Evolutionary conservation across 2,797 vertebrate genomes (phyloP).

Genomic region (Kryptolebias ocellatus): DNA sequence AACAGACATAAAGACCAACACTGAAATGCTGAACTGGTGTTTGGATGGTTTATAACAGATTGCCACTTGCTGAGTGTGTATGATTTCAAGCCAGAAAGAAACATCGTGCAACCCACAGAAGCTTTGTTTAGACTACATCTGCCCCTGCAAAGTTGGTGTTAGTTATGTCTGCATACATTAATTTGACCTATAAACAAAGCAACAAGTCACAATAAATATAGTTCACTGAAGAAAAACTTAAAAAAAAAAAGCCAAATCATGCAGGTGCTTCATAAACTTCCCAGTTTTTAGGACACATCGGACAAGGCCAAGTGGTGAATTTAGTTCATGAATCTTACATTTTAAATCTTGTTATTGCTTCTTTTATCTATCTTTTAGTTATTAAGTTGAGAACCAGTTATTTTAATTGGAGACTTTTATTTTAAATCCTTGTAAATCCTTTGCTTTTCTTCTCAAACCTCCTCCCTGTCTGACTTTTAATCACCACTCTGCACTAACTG

Average conservation of each 20-base stretch:
- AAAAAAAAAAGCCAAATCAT: background rate
- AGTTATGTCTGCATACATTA: slow-evolving; percentile 24
- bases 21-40: background rate
- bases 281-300: background rate
- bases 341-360: background rate
- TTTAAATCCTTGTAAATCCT: too few relatives aligned
- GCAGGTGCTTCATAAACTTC: too few relatives aligned
- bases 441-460: background rate
- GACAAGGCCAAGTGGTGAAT: background rate
- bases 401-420: background rate
- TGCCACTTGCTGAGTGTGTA: slow-evolving; percentile 12
- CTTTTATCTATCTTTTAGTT: background rate
- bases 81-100: slow-evolving; percentile 19
- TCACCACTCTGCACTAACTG: slow-evolving; percentile 25
- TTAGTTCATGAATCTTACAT: slow-evolving; percentile 1
- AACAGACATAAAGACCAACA: background rate
- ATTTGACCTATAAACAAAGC: slow-evolving; percentile 20
- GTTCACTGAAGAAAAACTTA: background rate
- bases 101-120: slow-evolving; percentile 21
- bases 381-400: background rate
- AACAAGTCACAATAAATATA: background rate
- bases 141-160: slow-evolving; percentile 12
- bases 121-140: slow-evolving; percentile 32
- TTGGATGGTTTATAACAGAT: background rate
- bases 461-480: slow-evolving; percentile 17